phyloP scores from a whole-genome alignment of 2,888 invertebrate genomes.

The Ochropleura leucogaster region DNA sequence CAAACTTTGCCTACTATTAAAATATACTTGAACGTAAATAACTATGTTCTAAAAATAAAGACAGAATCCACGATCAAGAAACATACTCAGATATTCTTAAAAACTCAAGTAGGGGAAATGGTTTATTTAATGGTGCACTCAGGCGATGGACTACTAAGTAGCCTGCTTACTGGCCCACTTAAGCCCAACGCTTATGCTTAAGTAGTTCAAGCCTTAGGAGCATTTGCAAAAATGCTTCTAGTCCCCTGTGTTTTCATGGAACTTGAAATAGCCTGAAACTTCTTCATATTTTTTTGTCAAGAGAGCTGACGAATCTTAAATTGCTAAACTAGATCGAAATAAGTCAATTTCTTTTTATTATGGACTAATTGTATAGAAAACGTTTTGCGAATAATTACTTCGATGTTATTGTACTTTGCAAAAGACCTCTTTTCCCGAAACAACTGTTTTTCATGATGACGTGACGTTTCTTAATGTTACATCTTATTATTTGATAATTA shows the following conservation, averaged over 20 bases:
- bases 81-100: slow-evolving; percentile 59
- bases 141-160: slow-evolving; percentile 65
- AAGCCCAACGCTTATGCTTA: slow-evolving; percentile 60
- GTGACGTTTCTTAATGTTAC: background rate
- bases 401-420: background rate
- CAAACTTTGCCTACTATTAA: no score
- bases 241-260: slow-evolving; percentile 24
- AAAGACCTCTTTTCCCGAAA: background rate
- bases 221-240: slow-evolving; percentile 47
- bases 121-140: slow-evolving; percentile 66
- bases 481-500: background rate
- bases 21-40: no score
- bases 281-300: background rate
- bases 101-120: slow-evolving; percentile 57
- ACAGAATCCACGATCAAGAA: slow-evolving; percentile 40
- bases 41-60: slow-evolving; percentile 2
- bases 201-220: slow-evolving; percentile 46
- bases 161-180: slow-evolving; percentile 63
- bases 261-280: slow-evolving; percentile 24
- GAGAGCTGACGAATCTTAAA: background rate
- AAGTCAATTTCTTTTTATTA: background rate
- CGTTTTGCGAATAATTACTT: background rate
- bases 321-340: background rate
- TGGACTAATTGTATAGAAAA: background rate
- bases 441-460: background rate